Evolutionary conservation across 2,888 invertebrate species (phyloP).

Genomic region (Calameuta pallipes): DNA sequence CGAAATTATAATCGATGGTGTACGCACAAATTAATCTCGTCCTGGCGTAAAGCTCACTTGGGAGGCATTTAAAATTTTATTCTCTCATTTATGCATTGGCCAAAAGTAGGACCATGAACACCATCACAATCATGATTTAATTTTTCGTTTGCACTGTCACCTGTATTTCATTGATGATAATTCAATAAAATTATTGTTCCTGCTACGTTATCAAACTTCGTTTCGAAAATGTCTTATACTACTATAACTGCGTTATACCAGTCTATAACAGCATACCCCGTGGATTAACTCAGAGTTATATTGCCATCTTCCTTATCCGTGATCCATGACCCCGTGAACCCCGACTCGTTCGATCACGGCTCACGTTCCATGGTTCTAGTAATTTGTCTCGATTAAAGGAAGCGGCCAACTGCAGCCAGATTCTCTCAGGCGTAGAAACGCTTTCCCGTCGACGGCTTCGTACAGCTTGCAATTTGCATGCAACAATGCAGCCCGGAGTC

Average conservation of each 20-base stretch:
- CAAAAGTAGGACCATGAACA: neutral
- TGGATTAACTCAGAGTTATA: slow-evolving; percentile 32
- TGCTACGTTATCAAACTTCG: neutral
- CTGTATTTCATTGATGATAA: neutral
- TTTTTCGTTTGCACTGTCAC: neutral
- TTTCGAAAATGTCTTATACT: no score
- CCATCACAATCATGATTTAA: neutral
- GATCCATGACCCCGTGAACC: slow-evolving; percentile 32
- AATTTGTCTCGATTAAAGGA: slow-evolving; percentile 52
- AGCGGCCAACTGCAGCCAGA: slow-evolving; percentile 17
- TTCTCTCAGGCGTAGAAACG: neutral
- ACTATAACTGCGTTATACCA: neutral
- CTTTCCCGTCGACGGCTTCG: neutral
- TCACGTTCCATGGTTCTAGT: slow-evolving; percentile 41
- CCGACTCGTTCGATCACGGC: slow-evolving; percentile 39
- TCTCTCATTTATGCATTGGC: neutral
- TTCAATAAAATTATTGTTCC: neutral
- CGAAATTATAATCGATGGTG: slow-evolving; percentile 44
- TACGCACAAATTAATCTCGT: slow-evolving; percentile 33
- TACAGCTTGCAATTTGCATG: neutral
- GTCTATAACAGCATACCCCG: neutral
- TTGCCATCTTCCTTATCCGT: neutral
- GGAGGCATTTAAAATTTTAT: neutral
- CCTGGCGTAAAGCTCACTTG: neutral
- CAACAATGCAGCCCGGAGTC: neutral